Evolutionary conservation across 2,113 vertebrate genomes (phyloP), one percentile per base, ranked within the genome.

Genomic region (Neogobius melanostomus): DNA sequence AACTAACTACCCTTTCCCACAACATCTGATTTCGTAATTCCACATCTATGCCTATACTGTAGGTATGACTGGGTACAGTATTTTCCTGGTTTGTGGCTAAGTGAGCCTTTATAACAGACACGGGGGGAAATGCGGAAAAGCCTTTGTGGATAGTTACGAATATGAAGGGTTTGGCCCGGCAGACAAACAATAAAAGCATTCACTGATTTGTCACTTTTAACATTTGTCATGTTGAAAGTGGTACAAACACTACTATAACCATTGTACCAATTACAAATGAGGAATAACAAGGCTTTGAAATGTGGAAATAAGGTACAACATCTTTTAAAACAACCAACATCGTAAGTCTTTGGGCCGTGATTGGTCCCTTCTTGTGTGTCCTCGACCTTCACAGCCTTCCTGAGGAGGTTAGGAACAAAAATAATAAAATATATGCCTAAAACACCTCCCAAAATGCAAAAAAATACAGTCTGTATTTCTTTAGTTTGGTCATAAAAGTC

Each of bases 401-500:
- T 81, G 64, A 78, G 74, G 71, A 83, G 14, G 64, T 62, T 75
- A 21, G 60, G 67, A 56, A 71, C 56, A 54, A 77, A 79, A 76
- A 0, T 21, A 42, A 57, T 14, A 71, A 62, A 42, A 50, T 12
- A 56, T 43, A 78, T 11, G 17, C 4, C 72, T 10, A 62, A 59
- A 66, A 44, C 47, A 48, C 50, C 14, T 52, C 67, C 46, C 21
- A 11, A 53, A 72, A 12, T 8, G 45, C 43, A 57, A 21, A 5
- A 64, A 76, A 68, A 65, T 59, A 67, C 67, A 79, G 68, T 79
- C 75, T 67, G 72, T 75, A 64, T 73, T 61, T 69, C 80, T 63
- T 44, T 48, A 74, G 75, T 87, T 91, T 85, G 79, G 84, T 89
- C 85, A 52, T 57, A 65, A 83, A n/a, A 68, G 76, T 66, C 79